A percentile compares a stretch with the other conserved stretches of the same genome.
These are phyloP conservation scores for Ammodytes marinus DNA, from an alignment of 2,113 vertebrate species.

Conservation along the genomic window DNA sequence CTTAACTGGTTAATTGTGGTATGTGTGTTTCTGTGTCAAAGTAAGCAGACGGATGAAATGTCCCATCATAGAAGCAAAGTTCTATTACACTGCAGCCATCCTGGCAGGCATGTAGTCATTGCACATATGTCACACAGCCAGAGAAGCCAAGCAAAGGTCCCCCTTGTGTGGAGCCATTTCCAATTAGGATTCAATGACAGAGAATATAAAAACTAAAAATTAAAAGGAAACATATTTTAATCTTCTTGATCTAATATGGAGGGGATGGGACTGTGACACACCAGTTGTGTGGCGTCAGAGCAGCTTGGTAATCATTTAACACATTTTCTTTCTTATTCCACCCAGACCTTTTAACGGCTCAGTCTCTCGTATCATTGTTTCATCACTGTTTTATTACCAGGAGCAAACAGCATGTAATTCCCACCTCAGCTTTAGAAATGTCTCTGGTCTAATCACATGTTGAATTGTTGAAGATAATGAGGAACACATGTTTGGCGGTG, in stretches of 20 bases:
- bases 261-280: constrained; percentile 27
- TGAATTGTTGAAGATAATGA: constrained; percentile 54
- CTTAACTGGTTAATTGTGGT: constrained; percentile 9
- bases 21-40: constrained; percentile 39
- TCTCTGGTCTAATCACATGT: constrained; percentile 46
- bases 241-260: constrained; percentile 36
- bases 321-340: constrained; percentile 48
- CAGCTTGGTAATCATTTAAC: constrained; percentile 35
- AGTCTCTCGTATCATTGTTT: constrained; percentile 27
- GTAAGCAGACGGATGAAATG: constrained; percentile 32
- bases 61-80: not conserved
- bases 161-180: constrained; percentile 20
- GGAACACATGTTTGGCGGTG: constrained; percentile 67
- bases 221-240: constrained; percentile 27
- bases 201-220: constrained; percentile 28
- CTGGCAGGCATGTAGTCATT: constrained; percentile 34
- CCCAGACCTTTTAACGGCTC: constrained; percentile 42
- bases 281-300: constrained; percentile 55
- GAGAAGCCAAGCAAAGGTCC: constrained; percentile 14
- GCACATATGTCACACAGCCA: constrained; percentile 41
- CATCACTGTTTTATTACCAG: constrained; percentile 46
- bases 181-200: constrained; percentile 48
- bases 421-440: constrained; percentile 46
- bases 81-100: constrained; percentile 1
- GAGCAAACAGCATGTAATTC: constrained; percentile 33